Percentiles rank a stretch among this genome's conserved stretches.
Conservation (phyloP, 2,888 invertebrate genomes). For the Brenthis ino region DNA sequence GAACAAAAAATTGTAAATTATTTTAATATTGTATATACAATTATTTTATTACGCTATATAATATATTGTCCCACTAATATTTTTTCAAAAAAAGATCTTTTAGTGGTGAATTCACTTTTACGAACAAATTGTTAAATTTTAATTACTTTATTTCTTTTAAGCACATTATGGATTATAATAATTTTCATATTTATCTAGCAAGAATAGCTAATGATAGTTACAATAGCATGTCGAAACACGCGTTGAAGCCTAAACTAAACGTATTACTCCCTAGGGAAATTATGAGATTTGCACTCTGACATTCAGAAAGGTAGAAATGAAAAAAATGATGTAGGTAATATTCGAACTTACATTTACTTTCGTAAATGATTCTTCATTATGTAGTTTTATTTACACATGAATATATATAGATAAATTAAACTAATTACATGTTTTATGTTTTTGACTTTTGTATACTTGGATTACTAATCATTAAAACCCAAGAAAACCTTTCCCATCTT, state of each 20-base stretch:
- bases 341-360: slow-evolving; percentile 1
- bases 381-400: not conserved
- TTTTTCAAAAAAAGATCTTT: too few relatives aligned
- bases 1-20: too few relatives aligned
- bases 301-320: slow-evolving; percentile 15
- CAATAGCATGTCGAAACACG: slow-evolving; percentile 8
- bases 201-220: not conserved
- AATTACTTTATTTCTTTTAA: too few relatives aligned
- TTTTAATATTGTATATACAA: too few relatives aligned
- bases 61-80: too few relatives aligned
- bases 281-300: slow-evolving; percentile 19
- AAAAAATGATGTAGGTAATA: slow-evolving; percentile 3
- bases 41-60: too few relatives aligned
- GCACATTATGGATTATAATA: not conserved
- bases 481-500: too few relatives aligned
- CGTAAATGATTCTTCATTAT: not conserved
- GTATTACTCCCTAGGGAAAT: slow-evolving; percentile 27
- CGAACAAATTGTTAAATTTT: too few relatives aligned
- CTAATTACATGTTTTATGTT: too few relatives aligned
- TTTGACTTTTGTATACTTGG: too few relatives aligned
- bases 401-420: not conserved
- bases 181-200: not conserved
- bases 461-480: too few relatives aligned
- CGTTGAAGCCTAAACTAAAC: slow-evolving; percentile 17
- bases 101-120: too few relatives aligned